Base-by-base conservation (phyloP, 2,113 vertebrate species). In the Spea bombifrons region DNA sequence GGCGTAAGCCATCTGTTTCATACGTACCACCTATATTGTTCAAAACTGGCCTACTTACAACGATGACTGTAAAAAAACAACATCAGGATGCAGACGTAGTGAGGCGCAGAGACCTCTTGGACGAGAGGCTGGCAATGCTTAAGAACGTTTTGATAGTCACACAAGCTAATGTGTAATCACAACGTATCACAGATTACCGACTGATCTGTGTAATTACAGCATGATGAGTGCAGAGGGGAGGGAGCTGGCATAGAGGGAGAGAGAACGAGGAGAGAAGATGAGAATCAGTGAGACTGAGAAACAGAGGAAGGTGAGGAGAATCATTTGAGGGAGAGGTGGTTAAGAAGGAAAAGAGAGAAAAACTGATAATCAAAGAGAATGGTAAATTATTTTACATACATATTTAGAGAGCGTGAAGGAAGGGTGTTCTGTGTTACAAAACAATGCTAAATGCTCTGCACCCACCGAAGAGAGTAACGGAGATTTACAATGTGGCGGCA, bases 81-180 rank as follows among this genome's bases (percentile, higher is more conserved):
- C 43, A 63, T 67, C 49, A 47, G 68, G 53, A 47, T 46, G 52
- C 71, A 79, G 70, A 48, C 30, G 70, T 5, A 65, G 70, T 17
- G 70, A 52, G 65, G 77, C 48, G 71, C 48, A 73, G n/a, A 73
- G 70, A 79, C 70, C 67, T 79, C 63, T 73, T 66, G 61, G 61
- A 59, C 46, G 44, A 68, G 48, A 70, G 67, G 9, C 70, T 73
- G 70, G 49, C 69, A 79, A 72, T 66, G 77, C 69, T 55, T 57
- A 79, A 49, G 44, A 73, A 79, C 67, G 70, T 66, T 70, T 79
- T 73, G 70, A 55, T 79, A 79, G 77, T 79, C 77, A 73, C 77
- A 79, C 70, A 79, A 49, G 73, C 70, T 79, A 79, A 79, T 79
- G 77, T 79, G 77, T 79, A 79, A 79, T 79, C 77, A 79, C 77